These are phyloP conservation scores for Ametastegia equiseti DNA, from an alignment of 2,888 invertebrate genomes.

Conservation along the genomic window DNA sequence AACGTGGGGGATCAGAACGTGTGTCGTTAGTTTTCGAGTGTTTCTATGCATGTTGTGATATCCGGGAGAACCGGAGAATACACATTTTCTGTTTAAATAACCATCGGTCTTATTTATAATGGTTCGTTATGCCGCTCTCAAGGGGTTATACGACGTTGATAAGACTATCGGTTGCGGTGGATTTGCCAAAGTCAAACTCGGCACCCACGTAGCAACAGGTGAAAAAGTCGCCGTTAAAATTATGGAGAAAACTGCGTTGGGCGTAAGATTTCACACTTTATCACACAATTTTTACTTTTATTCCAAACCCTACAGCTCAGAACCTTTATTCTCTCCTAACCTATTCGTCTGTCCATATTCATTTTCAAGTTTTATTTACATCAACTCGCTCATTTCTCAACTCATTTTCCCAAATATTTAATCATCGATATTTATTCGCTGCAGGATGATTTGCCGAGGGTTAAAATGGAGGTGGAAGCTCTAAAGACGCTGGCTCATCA, in stretches of 20 bases:
- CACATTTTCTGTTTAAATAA: too few species aligned
- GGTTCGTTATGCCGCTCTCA: slow-evolving; percentile 78
- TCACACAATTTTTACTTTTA: background rate
- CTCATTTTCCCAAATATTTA: background rate
- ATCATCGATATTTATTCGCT: slow-evolving; percentile 53
- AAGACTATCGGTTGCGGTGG: slow-evolving; percentile 87
- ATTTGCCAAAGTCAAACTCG: slow-evolving; percentile 89
- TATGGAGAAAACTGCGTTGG: slow-evolving; percentile 86
- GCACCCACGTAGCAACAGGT: slow-evolving; percentile 86
- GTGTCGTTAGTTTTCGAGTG: slow-evolving; percentile 9
- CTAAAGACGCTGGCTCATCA: slow-evolving; percentile 84
- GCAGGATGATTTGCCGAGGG: slow-evolving; percentile 85
- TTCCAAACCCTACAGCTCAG: background rate
- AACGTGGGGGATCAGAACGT: background rate
- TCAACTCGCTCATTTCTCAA: too few species aligned
- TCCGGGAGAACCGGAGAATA: too few species aligned
- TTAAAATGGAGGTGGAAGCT: slow-evolving; percentile 86
- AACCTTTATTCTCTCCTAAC: background rate
- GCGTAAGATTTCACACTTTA: slow-evolving; percentile 76
- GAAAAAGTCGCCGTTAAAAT: slow-evolving; percentile 91
- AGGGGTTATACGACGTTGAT: slow-evolving; percentile 82
- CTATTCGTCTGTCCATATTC: background rate
- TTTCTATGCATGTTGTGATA: too few species aligned
- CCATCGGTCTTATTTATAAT: too few species aligned
- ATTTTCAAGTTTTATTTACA: background rate